A percentile compares a stretch with the other conserved stretches of the same genome.
Conservation (phyloP, 1,140 invertebrate species). For the Hesperophylax magnus region DNA sequence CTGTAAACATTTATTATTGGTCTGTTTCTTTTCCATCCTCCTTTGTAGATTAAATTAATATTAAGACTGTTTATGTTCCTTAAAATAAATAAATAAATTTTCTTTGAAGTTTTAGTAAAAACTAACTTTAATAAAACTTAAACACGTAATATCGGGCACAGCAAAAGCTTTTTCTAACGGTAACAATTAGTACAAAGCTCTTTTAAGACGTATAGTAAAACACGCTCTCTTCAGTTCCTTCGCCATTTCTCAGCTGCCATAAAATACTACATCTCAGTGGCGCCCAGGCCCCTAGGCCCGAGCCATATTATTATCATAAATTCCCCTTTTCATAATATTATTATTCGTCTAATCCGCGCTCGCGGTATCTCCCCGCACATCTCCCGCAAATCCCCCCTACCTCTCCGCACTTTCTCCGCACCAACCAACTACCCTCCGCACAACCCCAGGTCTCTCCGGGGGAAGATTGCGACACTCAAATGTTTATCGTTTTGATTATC, state of each 20-base stretch:
- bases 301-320: constrained; percentile 37
- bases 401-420: not conserved
- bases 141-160: too few relatives aligned
- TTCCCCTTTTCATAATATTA: constrained; percentile 38
- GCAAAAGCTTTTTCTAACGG: too few relatives aligned
- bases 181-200: too few relatives aligned
- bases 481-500: constrained; percentile 40
- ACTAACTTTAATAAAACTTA: too few relatives aligned
- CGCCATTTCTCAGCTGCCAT: not conserved
- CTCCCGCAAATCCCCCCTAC: not conserved
- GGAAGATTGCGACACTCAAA: constrained; percentile 24
- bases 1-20: too few relatives aligned
- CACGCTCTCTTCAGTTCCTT: too few relatives aligned
- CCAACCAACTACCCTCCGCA: not conserved
- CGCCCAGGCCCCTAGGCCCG: not conserved
- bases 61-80: too few relatives aligned
- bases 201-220: too few relatives aligned
- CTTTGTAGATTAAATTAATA: too few relatives aligned
- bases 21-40: too few relatives aligned
- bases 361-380: not conserved
- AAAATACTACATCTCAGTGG: constrained; percentile 15
- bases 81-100: too few relatives aligned
- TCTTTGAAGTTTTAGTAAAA: too few relatives aligned
- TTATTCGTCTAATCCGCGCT: constrained; percentile 22
- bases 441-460: not conserved